phyloP scores from a whole-genome alignment of 2,113 vertebrate species.

The Phalacrocorax brasilianus region DNA sequence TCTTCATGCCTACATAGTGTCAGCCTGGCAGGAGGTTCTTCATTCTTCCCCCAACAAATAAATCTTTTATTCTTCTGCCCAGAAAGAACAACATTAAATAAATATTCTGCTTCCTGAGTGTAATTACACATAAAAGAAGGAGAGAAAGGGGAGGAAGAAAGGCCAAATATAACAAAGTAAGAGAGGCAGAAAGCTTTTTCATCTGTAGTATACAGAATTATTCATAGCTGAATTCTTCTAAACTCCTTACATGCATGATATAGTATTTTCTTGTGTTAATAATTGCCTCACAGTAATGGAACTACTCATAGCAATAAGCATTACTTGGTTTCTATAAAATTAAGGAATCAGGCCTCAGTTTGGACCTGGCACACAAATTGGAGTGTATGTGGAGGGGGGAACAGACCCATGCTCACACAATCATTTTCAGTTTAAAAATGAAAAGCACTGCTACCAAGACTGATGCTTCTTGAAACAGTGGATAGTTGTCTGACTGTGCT shows the following conservation, averaged over 20 bases:
- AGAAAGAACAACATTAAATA: constrained; percentile 18
- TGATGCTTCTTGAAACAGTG: not conserved
- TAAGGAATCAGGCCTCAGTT: not conserved
- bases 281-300: not conserved
- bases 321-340: not conserved
- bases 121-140: not conserved
- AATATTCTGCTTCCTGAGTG: not conserved
- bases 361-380: not conserved
- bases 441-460: not conserved
- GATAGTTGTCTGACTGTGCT: not conserved
- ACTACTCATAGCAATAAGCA: not conserved
- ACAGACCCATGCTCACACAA: not conserved
- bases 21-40: constrained; percentile 12
- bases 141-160: not conserved
- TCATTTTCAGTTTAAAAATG: not conserved
- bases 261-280: not conserved
- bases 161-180: constrained; percentile 11
- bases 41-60: not conserved
- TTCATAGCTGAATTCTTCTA: not conserved
- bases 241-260: not conserved
- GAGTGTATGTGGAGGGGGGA: not conserved
- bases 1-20: not conserved
- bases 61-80: constrained; percentile 4
- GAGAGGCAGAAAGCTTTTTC: not conserved
- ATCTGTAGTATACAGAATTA: not conserved